Evolutionary conservation across 2,797 vertebrate species (phyloP).

Genomic region (Pseudotriccus pelzelni): DNA sequence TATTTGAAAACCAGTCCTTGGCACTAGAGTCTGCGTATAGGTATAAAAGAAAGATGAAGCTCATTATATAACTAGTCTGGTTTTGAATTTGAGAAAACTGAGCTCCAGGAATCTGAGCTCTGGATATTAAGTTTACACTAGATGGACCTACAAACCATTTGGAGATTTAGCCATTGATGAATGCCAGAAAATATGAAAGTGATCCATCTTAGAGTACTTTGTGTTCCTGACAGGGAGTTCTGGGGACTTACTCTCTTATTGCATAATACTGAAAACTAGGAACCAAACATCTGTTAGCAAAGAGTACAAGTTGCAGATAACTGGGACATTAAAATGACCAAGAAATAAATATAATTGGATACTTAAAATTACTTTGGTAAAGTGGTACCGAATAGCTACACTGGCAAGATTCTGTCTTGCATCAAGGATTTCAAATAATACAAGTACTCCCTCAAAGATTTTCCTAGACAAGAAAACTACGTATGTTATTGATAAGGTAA

Average conservation of each 20-base stretch:
- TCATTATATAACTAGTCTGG: background rate
- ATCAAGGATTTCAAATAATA: background rate
- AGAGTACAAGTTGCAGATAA: background rate
- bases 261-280: constrained; percentile 10
- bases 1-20: background rate
- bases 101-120: constrained; percentile 27
- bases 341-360: background rate
- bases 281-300: constrained; percentile 47
- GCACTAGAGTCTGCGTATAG: background rate
- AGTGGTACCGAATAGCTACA: background rate
- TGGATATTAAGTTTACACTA: background rate
- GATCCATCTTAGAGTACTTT: constrained; percentile 29
- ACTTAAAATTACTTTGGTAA: background rate
- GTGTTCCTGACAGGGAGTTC: constrained; percentile 45
- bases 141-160: background rate
- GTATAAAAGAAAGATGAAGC: background rate
- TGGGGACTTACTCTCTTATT: constrained; percentile 39
- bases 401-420: background rate
- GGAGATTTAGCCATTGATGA: background rate
- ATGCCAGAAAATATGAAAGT: constrained; percentile 49
- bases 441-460: background rate
- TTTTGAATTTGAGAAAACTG: constrained; percentile 10
- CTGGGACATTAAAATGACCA: background rate
- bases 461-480: background rate
- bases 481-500: background rate